Base-by-base conservation (phyloP, 2,888 invertebrate species). In the Apodemia hepburni region DNA sequence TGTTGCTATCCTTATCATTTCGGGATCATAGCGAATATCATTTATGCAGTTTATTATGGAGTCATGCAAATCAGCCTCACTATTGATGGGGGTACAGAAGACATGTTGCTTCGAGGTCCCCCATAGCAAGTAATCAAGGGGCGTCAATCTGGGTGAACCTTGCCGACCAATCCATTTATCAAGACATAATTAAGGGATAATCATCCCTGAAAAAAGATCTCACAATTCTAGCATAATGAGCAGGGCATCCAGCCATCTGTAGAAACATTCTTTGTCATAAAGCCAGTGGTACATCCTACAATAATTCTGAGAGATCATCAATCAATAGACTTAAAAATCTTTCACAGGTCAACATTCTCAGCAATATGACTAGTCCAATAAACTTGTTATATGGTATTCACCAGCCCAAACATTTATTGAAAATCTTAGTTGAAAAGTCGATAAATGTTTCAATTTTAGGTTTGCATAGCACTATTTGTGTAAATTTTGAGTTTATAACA, bases 301-400 rank as follows among this genome's bases (percentile, higher is more conserved):
- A 59, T 17, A 59, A 12, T 17, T 17, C 8, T 9, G 42, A 17
- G 1, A 35, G 22, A 12, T 59, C 59, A 42, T 59, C 59, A 22
- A 22, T n/a, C 17, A 59, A 15, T 1, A 59, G 42, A 18, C 3
- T 18, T 33, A 59, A 35, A 59, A 59, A 59, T 11, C 59, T 59
- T 17, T 59, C 22, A 22, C 59, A 15, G 18, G 59, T 59, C 11
- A 59, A 59, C n/a, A 38, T 42, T 59, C 11, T 17, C 17, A 42
- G 59, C 33, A 59, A 17, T 59, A 42, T 35, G 2, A 35, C 9
- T 11, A 38, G 38, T 1, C 59, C 38, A 59, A 59, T 42, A 1
- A 59, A 11, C 9, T 12, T 2, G 12, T 54, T 5, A 22, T 22
- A 5, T 11, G 27, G 27, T 12, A 54, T 9, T n/a, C n/a, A 2